A percentile compares a stretch with the other conserved stretches of the same genome.
These are phyloP conservation scores for Caenorhabditis doughertyi DNA, from an alignment of 2,888 invertebrate genomes.

Conservation along the genomic window DNA sequence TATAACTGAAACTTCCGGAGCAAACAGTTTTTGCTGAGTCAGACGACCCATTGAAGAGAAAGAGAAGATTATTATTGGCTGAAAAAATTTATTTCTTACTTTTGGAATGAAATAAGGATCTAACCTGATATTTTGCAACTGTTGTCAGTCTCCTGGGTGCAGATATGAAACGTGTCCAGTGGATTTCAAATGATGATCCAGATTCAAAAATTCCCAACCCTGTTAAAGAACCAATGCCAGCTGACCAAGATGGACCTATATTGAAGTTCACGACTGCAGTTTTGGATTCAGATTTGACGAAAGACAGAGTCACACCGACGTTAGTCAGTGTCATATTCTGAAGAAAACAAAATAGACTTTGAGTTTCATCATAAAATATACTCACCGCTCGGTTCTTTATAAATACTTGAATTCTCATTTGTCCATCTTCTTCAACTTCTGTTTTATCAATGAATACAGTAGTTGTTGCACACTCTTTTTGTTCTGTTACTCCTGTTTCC, in stretches of 20 bases:
- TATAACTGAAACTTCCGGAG: slow-evolving; percentile 40
- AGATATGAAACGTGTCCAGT: slow-evolving; percentile 49
- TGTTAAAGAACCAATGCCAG: slow-evolving; percentile 53
- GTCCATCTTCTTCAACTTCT: slow-evolving; percentile 62
- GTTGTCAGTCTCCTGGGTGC: slow-evolving; percentile 52
- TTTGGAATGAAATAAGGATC: too few species aligned
- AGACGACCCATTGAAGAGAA: slow-evolving; percentile 57
- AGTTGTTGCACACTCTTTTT: slow-evolving; percentile 59
- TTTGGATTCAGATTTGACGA: slow-evolving; percentile 28
- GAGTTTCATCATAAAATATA: background rate
- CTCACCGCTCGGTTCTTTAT: slow-evolving; percentile 59
- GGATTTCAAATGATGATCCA: slow-evolving; percentile 51
- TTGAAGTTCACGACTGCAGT: slow-evolving; percentile 48
- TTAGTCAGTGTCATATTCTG: slow-evolving; percentile 54
- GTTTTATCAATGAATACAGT: slow-evolving; percentile 63
- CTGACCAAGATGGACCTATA: slow-evolving; percentile 48
- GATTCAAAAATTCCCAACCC: slow-evolving; percentile 50
- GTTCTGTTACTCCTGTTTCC: slow-evolving; percentile 51
- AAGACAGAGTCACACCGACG: slow-evolving; percentile 45
- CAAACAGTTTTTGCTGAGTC: slow-evolving; percentile 62
- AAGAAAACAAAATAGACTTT: background rate
- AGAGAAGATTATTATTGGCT: slow-evolving; percentile 65
- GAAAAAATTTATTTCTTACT: slow-evolving; percentile 14
- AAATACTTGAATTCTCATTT: slow-evolving; percentile 55
- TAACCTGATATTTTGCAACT: slow-evolving; percentile 58